Percentiles rank a stretch among this genome's conserved stretches.
Evolutionary conservation across 1,140 invertebrate genomes (phyloP).

Genomic region (Asobara japonica): DNA sequence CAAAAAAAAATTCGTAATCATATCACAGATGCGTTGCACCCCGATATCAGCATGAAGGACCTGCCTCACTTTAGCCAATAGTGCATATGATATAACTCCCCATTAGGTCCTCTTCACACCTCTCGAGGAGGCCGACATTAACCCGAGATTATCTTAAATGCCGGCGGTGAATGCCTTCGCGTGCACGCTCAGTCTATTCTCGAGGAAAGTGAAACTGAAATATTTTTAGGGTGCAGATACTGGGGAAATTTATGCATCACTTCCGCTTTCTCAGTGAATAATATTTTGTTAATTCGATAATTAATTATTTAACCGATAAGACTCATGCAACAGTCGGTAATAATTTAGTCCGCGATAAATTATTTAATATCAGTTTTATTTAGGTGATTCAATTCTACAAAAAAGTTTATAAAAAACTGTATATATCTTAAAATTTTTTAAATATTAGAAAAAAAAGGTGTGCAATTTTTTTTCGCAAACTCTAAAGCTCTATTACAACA

Average conservation of each 20-base stretch:
- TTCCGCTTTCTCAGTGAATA: neutral
- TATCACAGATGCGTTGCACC: too few relatives aligned
- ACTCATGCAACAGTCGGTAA: too few relatives aligned
- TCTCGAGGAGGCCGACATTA: neutral
- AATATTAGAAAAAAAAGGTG: too few relatives aligned
- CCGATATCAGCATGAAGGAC: neutral
- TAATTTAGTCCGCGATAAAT: too few relatives aligned
- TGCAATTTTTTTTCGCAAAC: too few relatives aligned
- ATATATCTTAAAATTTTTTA: too few relatives aligned
- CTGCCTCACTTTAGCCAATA: neutral
- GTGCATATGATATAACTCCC: neutral
- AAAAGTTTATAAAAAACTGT: too few relatives aligned
- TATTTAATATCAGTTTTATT: too few relatives aligned
- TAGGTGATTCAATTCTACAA: too few relatives aligned
- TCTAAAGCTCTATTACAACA: too few relatives aligned
- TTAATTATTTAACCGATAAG: neutral
- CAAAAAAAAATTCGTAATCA: too few relatives aligned
- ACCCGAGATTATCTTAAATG: slow-evolving; percentile 1
- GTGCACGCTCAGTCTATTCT: neutral
- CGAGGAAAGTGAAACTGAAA: neutral
- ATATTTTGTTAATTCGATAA: neutral
- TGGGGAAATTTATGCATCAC: neutral
- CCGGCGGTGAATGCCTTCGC: neutral
- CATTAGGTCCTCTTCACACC: neutral
- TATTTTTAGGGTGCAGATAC: neutral